Evolutionary conservation across 2,113 vertebrate species (phyloP), one percentile per base, ranked within the genome.

Genomic region (Oryzias javanicus): DNA sequence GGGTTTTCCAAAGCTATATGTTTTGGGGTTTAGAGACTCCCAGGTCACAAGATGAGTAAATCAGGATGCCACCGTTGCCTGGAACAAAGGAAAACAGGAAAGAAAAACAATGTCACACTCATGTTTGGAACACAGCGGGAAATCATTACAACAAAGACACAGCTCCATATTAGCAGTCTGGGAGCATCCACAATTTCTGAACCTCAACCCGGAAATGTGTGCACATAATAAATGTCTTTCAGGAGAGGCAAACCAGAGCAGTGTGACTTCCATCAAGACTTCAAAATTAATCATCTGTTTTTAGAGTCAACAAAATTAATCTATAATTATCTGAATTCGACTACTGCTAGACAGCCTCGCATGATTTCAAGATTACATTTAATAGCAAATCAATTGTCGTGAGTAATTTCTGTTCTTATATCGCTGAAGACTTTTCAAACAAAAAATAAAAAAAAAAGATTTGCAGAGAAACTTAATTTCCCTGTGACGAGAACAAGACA

Each of bases 391-490:
- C 67, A 86, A 85, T 81, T 84, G 87, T 83, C 81, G 80, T 70
- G 79, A 87, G 85, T 91, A 87, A 89, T 90, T 90, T 84, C 77
- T 83, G 76, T 63, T 84, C 79, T 85, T 76, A 73, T 88, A 67
- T 72, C 78, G 81, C 80, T 74, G 80, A 70, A 55, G 86, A 87
- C 80, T 88, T 87, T 81, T 78, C 65, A 80, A 84, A 89, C 85
- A 78, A 86, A 78, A 83, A 88, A 81, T 86, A 77, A 84, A 78
- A 83, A 86, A 83, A 35, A 35, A 35, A 35, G 82, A 90, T 89
- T 89, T 90, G 81, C 78, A 67, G 79, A 83, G 82, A 90, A 92
- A 91, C 87, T 87, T 91, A 90, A 91, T 91, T 93, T 91, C 81
- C 84, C 85, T 71, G 80, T 84, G 90, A 89, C 83, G 88, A 86